Conservation (phyloP, 2,888 invertebrate species). For the Liopterus haemorrhoidalis region DNA sequence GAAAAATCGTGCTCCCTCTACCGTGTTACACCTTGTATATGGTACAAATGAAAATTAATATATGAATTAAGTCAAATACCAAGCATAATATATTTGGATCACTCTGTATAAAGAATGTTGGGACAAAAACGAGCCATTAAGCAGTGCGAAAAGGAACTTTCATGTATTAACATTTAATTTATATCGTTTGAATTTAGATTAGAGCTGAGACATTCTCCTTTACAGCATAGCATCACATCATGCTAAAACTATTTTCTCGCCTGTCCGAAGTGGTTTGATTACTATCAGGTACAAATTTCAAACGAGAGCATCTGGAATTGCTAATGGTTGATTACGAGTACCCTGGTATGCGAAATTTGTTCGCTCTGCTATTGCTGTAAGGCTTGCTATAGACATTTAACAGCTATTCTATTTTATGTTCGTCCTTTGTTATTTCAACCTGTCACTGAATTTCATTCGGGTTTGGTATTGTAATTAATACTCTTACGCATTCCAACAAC, state of each 20-base stretch:
- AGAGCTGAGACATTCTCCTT: neutral
- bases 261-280: neutral
- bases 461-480: too few species aligned
- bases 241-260: neutral
- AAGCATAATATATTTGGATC: neutral
- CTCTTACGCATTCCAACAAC: too few species aligned
- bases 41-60: neutral
- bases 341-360: too few species aligned
- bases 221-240: slow-evolving; percentile 1
- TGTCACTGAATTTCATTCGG: too few species aligned
- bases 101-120: neutral
- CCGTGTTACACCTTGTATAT: too few species aligned
- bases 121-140: neutral
- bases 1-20: too few species aligned
- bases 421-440: too few species aligned
- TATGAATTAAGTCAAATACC: neutral
- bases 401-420: too few species aligned
- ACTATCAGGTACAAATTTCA: neutral
- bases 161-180: slow-evolving; percentile 2
- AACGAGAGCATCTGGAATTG: neutral
- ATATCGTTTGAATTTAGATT: neutral
- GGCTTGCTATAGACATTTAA: neutral
- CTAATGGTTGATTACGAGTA: neutral
- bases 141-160: neutral
- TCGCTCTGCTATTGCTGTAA: too few species aligned